Percentiles rank a stretch among this genome's conserved stretches.
Evolutionary conservation across 2,888 invertebrate species (phyloP).

Genomic region (Melanchra persicariae): DNA sequence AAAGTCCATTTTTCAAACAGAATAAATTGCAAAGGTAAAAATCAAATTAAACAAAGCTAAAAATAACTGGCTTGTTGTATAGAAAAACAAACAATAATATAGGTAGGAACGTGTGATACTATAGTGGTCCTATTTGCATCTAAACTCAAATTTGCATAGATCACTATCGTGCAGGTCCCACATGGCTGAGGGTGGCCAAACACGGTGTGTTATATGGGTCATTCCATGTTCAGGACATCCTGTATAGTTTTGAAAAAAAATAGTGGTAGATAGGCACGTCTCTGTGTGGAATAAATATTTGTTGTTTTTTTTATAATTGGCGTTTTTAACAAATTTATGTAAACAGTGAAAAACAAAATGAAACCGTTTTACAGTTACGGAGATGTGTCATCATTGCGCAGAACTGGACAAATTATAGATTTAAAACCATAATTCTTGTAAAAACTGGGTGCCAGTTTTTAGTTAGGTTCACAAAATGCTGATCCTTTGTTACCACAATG

Average conservation of each 20-base stretch:
- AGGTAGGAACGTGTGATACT: slow-evolving; percentile 44
- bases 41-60: slow-evolving; percentile 6
- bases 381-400: too few species aligned
- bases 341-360: too few species aligned
- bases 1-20: background rate
- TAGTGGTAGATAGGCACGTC: too few species aligned
- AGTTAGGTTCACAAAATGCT: background rate
- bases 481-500: background rate
- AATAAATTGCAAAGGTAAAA: background rate
- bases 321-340: too few species aligned
- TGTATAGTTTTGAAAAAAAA: background rate
- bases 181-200: slow-evolving; percentile 50
- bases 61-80: slow-evolving; percentile 13
- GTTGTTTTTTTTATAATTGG: too few species aligned
- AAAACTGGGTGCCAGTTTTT: too few species aligned
- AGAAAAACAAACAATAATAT: slow-evolving; percentile 49
- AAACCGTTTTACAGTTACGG: too few species aligned
- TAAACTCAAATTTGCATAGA: slow-evolving; percentile 67
- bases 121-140: slow-evolving; percentile 60
- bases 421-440: too few species aligned
- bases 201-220: slow-evolving; percentile 40
- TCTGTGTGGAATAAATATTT: too few species aligned
- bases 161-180: slow-evolving; percentile 63
- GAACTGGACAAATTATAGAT: too few species aligned
- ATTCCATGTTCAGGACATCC: slow-evolving; percentile 12